phyloP scores from a whole-genome alignment of 2,113 vertebrate species.

The Tragelaphus buxtoni region DNA sequence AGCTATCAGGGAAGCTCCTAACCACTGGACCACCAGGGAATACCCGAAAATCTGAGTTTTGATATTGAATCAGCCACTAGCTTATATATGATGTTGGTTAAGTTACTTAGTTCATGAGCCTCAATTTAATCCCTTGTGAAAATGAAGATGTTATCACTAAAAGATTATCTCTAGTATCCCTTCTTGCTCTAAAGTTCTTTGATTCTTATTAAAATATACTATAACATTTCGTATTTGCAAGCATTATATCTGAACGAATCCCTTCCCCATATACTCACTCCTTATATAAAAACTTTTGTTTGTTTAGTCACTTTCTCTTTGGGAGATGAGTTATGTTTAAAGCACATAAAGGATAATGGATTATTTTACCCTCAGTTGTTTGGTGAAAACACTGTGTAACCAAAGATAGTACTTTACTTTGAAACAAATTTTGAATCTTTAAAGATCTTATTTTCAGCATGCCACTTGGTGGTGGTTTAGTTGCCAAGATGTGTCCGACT shows the following conservation, averaged over 20 bases:
- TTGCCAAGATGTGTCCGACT: not conserved
- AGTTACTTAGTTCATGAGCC: slow-evolving; percentile 4
- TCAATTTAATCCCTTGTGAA: slow-evolving; percentile 6
- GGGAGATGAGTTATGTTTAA: not conserved
- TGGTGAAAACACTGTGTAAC: not conserved
- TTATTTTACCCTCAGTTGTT: not conserved
- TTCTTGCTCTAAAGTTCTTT: not conserved
- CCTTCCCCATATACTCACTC: not conserved
- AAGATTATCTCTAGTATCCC: not conserved
- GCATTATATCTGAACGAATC: not conserved
- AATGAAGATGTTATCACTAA: not conserved
- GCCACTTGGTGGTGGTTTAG: not conserved
- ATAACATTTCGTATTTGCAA: not conserved
- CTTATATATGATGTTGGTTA: not conserved
- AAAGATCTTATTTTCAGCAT: not conserved
- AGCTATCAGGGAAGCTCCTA: not conserved
- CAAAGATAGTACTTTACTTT: not conserved
- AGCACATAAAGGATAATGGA: not conserved
- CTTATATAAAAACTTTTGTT: not conserved
- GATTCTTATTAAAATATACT: slow-evolving; percentile 1
- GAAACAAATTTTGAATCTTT: slow-evolving; percentile 21
- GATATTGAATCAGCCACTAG: not conserved
- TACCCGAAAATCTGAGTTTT: not conserved
- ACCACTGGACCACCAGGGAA: not conserved
- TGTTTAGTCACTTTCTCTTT: not conserved